Conservation (phyloP, 2,797 vertebrate genomes). For the Xiphophorus birchmanni region DNA sequence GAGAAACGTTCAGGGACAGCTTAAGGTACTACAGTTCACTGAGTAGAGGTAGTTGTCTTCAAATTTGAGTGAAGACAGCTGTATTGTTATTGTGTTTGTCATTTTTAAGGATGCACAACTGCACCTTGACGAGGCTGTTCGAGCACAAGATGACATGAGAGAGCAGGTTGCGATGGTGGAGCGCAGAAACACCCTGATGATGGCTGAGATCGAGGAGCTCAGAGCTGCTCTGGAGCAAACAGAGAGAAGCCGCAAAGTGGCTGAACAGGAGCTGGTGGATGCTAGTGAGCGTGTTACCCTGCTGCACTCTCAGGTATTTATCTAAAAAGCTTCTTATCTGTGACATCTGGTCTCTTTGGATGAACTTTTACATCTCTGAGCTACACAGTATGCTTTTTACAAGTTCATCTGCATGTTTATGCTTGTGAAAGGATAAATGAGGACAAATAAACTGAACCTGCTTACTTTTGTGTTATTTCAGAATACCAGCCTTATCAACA, state of each 20-base stretch:
- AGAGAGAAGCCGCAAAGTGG: constrained; percentile 84
- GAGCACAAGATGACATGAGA: constrained; percentile 86
- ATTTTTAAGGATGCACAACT: constrained; percentile 84
- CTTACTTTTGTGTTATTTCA: constrained; percentile 42
- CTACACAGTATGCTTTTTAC: background rate
- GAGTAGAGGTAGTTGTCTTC: background rate
- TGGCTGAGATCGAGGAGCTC: constrained; percentile 89
- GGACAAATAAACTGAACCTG: background rate
- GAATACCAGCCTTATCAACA: constrained; percentile 86
- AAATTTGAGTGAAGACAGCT: background rate
- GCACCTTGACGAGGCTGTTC: constrained; percentile 86
- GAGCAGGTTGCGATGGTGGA: constrained; percentile 90
- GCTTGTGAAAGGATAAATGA: background rate
- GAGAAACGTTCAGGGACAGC: constrained; percentile 84
- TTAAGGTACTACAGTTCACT: constrained; percentile 82
- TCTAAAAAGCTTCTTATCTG: background rate
- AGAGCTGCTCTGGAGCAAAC: constrained; percentile 87
- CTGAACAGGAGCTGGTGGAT: constrained; percentile 88
- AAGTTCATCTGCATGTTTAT: background rate
- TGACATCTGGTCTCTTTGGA: background rate
- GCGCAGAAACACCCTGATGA: constrained; percentile 86
- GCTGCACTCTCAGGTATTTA: constrained; percentile 78
- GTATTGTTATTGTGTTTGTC: constrained; percentile 43
- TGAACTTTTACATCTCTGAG: background rate
- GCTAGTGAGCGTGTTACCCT: constrained; percentile 86